A percentile compares a stretch with the other conserved stretches of the same genome.
Conservation (phyloP, 2,113 vertebrate species). For the Gobiocypris rarus region DNA sequence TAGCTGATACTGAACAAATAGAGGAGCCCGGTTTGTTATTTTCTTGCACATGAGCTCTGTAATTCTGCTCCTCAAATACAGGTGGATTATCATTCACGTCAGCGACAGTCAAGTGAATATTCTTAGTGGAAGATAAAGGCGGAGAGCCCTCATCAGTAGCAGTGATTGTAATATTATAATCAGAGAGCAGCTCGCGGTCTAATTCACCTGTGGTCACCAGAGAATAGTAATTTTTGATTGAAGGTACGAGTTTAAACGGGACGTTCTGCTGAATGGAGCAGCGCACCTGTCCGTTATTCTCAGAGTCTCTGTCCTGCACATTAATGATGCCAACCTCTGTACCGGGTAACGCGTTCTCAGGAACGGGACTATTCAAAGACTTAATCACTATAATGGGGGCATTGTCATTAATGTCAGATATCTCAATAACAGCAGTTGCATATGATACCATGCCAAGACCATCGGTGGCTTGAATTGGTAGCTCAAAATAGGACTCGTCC, state of each 20-base stretch:
- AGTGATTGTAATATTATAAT: conserved; percentile 56
- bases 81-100: too few relatives aligned
- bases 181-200: conserved; percentile 68
- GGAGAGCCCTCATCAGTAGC: conserved; percentile 73
- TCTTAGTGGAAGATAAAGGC: conserved; percentile 60
- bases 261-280: conserved; percentile 69
- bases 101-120: too few relatives aligned
- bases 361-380: conserved; percentile 65
- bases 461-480: conserved; percentile 69
- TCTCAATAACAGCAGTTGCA: conserved; percentile 61
- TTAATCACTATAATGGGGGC: conserved; percentile 68
- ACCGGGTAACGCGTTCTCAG: conserved; percentile 59
- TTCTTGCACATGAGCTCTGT: background rate
- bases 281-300: too few relatives aligned
- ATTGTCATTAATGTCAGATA: conserved; percentile 75
- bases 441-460: conserved; percentile 31
- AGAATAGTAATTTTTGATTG: conserved; percentile 73
- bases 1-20: conserved; percentile 20
- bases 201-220: conserved; percentile 64
- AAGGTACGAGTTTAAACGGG: conserved; percentile 76
- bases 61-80: too few relatives aligned
- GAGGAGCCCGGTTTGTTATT: conserved; percentile 11
- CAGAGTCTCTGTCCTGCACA: too few relatives aligned
- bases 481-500: background rate
- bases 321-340: too few relatives aligned